These are phyloP conservation scores for Meiosimyza decipiens DNA, from an alignment of 2,888 invertebrate genomes.

Conservation along the genomic window DNA sequence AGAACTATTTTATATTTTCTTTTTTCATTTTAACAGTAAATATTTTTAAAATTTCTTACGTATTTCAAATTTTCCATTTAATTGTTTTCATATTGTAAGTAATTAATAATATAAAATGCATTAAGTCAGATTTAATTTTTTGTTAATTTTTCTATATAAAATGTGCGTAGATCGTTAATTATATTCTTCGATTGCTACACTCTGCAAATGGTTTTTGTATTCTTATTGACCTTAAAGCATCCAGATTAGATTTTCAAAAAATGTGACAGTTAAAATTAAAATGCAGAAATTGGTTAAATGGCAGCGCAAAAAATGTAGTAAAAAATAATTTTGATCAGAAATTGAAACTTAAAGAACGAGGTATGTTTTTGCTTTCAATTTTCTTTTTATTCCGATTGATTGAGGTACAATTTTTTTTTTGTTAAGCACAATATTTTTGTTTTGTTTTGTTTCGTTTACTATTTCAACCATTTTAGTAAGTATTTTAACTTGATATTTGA, in stretches of 20 bases:
- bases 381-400: constrained; percentile 30
- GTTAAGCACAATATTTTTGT: constrained; percentile 30
- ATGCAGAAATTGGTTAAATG: not conserved
- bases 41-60: constrained; percentile 34
- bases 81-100: constrained; percentile 11
- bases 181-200: constrained; percentile 10
- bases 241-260: not conserved
- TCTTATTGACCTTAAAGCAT: not conserved
- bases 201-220: constrained; percentile 8
- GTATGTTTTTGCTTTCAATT: constrained; percentile 30
- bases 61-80: constrained; percentile 11
- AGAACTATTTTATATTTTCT: constrained; percentile 9
- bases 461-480: constrained; percentile 8
- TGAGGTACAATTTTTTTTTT: constrained; percentile 31
- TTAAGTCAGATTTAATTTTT: constrained; percentile 12
- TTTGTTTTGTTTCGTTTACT: not conserved
- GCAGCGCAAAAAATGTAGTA: not conserved
- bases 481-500: constrained; percentile 17
- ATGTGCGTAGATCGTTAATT: constrained; percentile 14
- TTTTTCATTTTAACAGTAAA: not conserved
- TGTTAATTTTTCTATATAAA: constrained; percentile 4
- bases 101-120: constrained; percentile 26
- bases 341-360: constrained; percentile 17
- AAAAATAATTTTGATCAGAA: not conserved
- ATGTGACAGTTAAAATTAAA: not conserved